Conservation (phyloP, 2,113 vertebrate species). For the Gymnarchus niloticus region DNA sequence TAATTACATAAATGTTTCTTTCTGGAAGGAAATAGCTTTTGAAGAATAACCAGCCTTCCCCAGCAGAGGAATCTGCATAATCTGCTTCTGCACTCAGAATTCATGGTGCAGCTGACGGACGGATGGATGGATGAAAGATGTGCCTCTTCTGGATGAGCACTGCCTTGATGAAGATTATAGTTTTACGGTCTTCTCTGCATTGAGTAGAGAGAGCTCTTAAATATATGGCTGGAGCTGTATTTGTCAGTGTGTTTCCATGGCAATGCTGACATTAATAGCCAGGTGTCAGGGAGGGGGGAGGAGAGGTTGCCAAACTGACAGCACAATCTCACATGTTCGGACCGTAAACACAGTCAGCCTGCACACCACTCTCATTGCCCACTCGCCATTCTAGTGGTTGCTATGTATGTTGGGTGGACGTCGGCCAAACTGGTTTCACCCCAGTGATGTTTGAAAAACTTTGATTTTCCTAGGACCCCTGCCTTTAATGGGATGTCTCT, state of each 20-base stretch:
- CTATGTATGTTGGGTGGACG: not conserved
- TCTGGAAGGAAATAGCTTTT: not conserved
- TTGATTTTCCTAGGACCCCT: not conserved
- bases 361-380: not conserved
- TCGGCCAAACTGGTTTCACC: not conserved
- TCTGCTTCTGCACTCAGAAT: not conserved
- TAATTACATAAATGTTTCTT: not conserved
- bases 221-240: constrained; percentile 30
- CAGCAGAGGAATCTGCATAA: not conserved
- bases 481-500: not conserved
- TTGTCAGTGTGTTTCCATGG: constrained; percentile 37
- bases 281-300: constrained; percentile 32
- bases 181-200: constrained; percentile 6
- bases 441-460: not conserved
- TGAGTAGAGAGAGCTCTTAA: constrained; percentile 31
- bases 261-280: constrained; percentile 37
- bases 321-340: constrained; percentile 6
- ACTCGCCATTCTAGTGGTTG: not conserved
- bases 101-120: not conserved
- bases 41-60: not conserved
- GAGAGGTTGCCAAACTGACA: constrained; percentile 26
- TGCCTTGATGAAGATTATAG: constrained; percentile 12
- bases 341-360: not conserved
- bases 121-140: no score
- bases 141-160: not conserved